These are phyloP conservation scores for Pangasius krempfi DNA, from an alignment of 2,797 vertebrate species.

Conservation along the genomic window DNA sequence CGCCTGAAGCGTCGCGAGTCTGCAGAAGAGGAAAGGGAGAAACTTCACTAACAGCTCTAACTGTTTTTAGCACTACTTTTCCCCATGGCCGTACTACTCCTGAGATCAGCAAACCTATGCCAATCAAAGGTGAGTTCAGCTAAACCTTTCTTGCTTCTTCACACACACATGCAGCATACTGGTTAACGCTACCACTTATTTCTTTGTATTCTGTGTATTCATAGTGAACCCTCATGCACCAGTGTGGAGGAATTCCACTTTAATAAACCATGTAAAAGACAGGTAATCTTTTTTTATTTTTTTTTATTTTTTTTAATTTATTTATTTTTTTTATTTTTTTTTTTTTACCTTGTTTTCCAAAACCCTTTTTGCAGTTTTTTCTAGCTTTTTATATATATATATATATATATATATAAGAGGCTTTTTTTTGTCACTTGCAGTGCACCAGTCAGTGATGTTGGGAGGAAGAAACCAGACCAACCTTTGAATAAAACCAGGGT, in stretches of 20 bases:
- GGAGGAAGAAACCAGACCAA: conserved; percentile 60
- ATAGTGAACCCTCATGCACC: conserved; percentile 68
- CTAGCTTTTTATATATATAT: no score
- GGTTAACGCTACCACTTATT: neutral
- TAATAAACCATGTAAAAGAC: conserved; percentile 61
- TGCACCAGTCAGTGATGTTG: conserved; percentile 62
- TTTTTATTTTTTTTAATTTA: no score
- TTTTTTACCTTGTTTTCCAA: neutral
- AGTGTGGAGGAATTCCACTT: conserved; percentile 68
- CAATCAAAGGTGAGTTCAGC: conserved; percentile 63
- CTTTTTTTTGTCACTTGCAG: conserved; percentile 54
- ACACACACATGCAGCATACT: neutral
- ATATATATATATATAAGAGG: no score
- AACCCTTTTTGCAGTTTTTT: neutral
- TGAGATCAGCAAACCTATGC: conserved; percentile 65
- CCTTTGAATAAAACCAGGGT: conserved; percentile 63
- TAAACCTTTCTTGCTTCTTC: neutral
- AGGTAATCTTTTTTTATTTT: conserved; percentile 61
- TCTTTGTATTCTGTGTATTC: neutral
- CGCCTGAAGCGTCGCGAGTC: neutral
- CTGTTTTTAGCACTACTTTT: conserved; percentile 61
- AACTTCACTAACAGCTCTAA: neutral
- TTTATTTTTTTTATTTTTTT: no score
- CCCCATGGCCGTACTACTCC: conserved; percentile 62
- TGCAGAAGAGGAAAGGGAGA: neutral